Base-by-base conservation (phyloP, 2,888 invertebrate species). In the Hemicrepidius hirtus region DNA sequence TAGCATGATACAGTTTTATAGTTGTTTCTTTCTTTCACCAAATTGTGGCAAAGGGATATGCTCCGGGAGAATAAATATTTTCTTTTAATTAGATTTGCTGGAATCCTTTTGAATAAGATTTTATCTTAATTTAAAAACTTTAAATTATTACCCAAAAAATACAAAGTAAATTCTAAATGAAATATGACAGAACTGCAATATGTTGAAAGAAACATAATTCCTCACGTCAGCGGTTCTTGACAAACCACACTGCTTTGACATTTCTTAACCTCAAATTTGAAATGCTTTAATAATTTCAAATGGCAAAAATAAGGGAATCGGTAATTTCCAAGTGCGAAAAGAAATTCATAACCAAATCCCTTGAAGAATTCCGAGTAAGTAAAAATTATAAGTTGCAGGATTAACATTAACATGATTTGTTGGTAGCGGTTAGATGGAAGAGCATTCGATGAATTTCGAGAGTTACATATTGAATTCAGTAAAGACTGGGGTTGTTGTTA, bases 401-500 rank as follows among this genome's bases (percentile, higher is more conserved):
- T 24, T 49, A 12, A 9, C 4, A 18, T 21, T 16, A 49, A 28
- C 2, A 50, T n/a, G 20, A n/a, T 60, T 49, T 87, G 90, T 76
- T 82, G 37, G 18, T n/a, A 95, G 94, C 90, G 96, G 68, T 87
- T 95, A 77, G 96, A 96, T 88, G 95, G 95, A 2, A 89, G 96
- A 80, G 89, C 88, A 78, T 91, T 92, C 75, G 89, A 92, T 79
- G 95, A 96, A 84, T 92, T 92, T 75, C 89, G 96, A 77, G 87
- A 90, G 28, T 84, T 95, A 13, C 87, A 91, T 78, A 92, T 96
- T 73, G 88, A 91, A 77, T 96, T 94, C 85, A 95, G 95, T 16
- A 90, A 91, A n/a, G 94, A 94, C 76, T 95, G 93, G 90, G 96
- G 96, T 44, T 92, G 92, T 78, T 95, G 94, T 80, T 88, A 92